phyloP scores from a whole-genome alignment of 92 coral and sea anemone species.

The Epizoanthus illoricatus region DNA sequence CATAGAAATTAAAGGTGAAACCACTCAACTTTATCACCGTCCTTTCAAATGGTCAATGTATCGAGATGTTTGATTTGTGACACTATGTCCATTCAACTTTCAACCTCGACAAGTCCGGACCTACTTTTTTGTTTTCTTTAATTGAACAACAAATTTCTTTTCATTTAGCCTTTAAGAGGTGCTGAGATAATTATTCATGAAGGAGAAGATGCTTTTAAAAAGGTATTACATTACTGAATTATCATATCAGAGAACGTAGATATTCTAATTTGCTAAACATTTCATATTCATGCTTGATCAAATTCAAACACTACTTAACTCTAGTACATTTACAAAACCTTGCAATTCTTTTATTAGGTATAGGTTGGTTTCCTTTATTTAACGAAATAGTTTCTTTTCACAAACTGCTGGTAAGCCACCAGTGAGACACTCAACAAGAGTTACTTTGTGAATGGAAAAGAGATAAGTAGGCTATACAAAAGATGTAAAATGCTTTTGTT shows the following conservation, averaged over 20 bases:
- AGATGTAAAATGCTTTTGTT: constrained; percentile 2
- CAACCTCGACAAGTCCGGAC: neutral
- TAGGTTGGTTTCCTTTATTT: constrained; percentile 1
- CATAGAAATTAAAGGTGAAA: too few relatives aligned
- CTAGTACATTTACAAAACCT: neutral
- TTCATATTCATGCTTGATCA: neutral
- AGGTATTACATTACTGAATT: too few relatives aligned
- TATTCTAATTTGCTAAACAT: too few relatives aligned
- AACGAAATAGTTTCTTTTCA: neutral
- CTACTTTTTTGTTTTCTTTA: neutral
- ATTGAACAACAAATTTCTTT: too few relatives aligned
- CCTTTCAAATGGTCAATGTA: too few relatives aligned
- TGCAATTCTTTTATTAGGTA: neutral
- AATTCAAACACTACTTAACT: neutral
- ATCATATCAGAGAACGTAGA: too few relatives aligned
- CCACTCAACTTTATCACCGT: too few relatives aligned
- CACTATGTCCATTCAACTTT: neutral
- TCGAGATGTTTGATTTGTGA: neutral
- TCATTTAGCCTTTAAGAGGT: too few relatives aligned
- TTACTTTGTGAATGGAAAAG: constrained; percentile 5
- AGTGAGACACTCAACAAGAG: constrained; percentile 20
- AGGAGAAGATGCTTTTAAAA: too few relatives aligned
- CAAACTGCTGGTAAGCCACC: constrained; percentile 1
- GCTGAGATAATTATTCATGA: too few relatives aligned
- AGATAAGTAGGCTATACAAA: constrained; percentile 22